Conservation (phyloP, 2,888 invertebrate species). For the Prosapia bicincta region DNA sequence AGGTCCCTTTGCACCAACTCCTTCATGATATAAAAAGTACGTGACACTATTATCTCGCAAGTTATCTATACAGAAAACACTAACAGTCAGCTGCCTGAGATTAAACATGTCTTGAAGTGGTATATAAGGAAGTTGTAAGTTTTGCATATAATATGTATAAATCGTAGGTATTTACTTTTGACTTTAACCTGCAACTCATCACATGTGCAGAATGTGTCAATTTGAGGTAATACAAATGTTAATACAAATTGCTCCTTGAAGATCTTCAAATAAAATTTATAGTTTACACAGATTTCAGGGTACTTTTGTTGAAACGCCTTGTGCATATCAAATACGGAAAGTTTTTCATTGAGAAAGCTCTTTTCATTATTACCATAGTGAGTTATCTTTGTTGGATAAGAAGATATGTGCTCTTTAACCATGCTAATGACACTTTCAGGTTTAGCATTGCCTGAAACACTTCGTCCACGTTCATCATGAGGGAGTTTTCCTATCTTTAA, state of each 20-base stretch:
- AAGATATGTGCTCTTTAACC: constrained; percentile 4
- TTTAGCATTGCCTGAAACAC: no score
- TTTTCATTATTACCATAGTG: background rate
- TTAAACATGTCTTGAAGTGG: no score
- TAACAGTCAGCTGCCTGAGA: no score
- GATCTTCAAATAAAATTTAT: constrained; percentile 7
- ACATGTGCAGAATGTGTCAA: background rate
- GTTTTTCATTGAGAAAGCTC: constrained; percentile 4
- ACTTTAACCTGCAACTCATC: background rate
- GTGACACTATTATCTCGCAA: no score
- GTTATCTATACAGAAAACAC: no score
- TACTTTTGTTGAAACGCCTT: background rate
- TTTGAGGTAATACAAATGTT: background rate
- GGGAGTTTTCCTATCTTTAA: background rate
- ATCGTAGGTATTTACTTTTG: background rate
- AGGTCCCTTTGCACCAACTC: no score
- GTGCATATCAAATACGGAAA: background rate
- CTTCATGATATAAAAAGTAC: no score
- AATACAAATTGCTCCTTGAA: background rate
- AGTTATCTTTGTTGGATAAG: constrained; percentile 3
- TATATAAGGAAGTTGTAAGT: no score
- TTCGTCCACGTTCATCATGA: background rate
- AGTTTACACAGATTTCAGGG: background rate
- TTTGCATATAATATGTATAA: no score
- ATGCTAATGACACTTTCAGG: background rate